Conservation (phyloP, 2,888 invertebrate genomes). For the Noctua janthina region DNA sequence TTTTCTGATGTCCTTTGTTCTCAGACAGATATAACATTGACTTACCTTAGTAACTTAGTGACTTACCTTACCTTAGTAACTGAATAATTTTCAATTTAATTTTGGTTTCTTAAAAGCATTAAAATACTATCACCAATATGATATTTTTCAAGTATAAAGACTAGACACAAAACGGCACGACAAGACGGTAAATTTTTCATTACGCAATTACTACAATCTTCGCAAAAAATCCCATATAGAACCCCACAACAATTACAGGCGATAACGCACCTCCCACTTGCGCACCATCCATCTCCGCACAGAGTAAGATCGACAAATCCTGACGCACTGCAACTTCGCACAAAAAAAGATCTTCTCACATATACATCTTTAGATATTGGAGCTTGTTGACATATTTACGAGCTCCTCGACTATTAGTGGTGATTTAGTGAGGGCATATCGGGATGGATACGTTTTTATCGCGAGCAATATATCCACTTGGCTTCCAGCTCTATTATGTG, state of each 20-base stretch:
- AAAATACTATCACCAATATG: background rate
- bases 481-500: slow-evolving; percentile 85
- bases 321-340: slow-evolving; percentile 71
- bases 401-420: slow-evolving; percentile 88
- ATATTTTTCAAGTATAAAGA: background rate
- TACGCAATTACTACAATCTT: slow-evolving; percentile 6
- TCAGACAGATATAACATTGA: background rate
- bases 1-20: background rate
- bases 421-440: slow-evolving; percentile 89
- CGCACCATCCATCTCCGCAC: slow-evolving; percentile 30
- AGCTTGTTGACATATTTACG: slow-evolving; percentile 90
- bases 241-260: slow-evolving; percentile 48
- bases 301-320: slow-evolving; percentile 70
- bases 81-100: background rate
- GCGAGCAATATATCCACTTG: slow-evolving; percentile 86
- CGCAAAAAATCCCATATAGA: slow-evolving; percentile 35
- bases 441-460: slow-evolving; percentile 90
- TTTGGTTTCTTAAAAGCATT: background rate
- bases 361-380: slow-evolving; percentile 89
- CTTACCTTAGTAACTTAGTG: background rate
- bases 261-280: slow-evolving; percentile 36
- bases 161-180: background rate
- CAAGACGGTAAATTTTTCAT: background rate
- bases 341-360: slow-evolving; percentile 79
- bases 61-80: background rate